phyloP scores from a whole-genome alignment of 1,140 invertebrate genomes.

The Prorops nasuta region DNA sequence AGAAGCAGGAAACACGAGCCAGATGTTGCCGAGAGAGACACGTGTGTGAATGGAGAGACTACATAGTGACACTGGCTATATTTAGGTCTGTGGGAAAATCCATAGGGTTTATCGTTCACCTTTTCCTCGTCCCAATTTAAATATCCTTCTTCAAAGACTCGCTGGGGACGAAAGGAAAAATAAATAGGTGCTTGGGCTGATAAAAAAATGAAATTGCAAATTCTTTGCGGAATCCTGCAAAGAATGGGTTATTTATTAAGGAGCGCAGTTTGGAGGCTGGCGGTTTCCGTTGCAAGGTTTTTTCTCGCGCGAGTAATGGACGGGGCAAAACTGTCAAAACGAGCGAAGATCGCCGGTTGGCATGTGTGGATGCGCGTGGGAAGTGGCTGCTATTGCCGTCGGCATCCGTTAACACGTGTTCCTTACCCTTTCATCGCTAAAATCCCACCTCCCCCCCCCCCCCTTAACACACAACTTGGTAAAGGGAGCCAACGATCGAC shows the following conservation, averaged over 20 bases:
- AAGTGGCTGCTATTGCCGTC: slow-evolving; percentile 31
- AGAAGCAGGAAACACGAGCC: slow-evolving; percentile 29
- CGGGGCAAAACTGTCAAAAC: too few relatives aligned
- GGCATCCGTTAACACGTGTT: slow-evolving; percentile 44
- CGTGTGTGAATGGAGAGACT: slow-evolving; percentile 18
- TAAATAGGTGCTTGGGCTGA: too few relatives aligned
- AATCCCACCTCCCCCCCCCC: too few relatives aligned
- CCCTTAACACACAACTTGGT: too few relatives aligned
- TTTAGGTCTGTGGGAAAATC: slow-evolving; percentile 48
- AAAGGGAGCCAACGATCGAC: too few relatives aligned
- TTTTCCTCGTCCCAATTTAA: too few relatives aligned
- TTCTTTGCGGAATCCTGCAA: background rate
- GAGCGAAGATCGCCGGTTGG: slow-evolving; percentile 8
- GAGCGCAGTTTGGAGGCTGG: slow-evolving; percentile 6
- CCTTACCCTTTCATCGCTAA: slow-evolving; percentile 14
- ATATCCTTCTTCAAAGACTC: too few relatives aligned
- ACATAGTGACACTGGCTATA: slow-evolving; percentile 37
- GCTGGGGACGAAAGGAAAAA: too few relatives aligned
- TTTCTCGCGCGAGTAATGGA: too few relatives aligned
- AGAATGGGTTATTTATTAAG: background rate
- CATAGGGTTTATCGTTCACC: too few relatives aligned
- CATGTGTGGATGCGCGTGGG: slow-evolving; percentile 39
- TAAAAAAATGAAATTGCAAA: too few relatives aligned
- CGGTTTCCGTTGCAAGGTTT: too few relatives aligned
- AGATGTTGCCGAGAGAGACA: slow-evolving; percentile 28